Evolutionary conservation across 2,113 vertebrate species (phyloP).

Genomic region (Alethe castanea): DNA sequence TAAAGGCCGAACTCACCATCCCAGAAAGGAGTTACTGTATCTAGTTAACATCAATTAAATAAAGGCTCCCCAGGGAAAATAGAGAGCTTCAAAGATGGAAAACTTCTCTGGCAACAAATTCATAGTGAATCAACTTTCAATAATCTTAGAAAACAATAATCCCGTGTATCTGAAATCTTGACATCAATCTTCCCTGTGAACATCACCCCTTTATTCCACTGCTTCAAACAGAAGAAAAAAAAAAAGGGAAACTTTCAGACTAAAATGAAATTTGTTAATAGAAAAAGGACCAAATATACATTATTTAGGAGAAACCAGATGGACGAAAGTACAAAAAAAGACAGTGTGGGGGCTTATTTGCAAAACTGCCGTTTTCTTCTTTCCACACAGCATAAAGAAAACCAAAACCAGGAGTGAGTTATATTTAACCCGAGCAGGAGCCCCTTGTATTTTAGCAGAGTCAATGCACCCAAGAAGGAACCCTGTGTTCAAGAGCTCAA

Average conservation of each 20-base stretch:
- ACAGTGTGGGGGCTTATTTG: neutral
- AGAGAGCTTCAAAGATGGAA: neutral
- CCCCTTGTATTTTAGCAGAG: neutral
- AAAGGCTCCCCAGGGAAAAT: neutral
- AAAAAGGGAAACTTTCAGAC: neutral
- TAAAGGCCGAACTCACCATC: neutral
- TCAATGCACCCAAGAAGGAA: neutral
- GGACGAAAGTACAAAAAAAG: neutral
- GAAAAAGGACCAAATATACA: neutral
- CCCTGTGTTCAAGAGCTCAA: neutral
- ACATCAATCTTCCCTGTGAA: neutral
- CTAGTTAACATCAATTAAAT: neutral
- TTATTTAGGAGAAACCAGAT: neutral
- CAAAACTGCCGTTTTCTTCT: neutral
- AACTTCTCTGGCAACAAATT: neutral
- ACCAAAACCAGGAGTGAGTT: neutral
- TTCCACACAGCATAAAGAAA: neutral
- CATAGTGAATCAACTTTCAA: neutral
- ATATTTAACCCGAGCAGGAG: neutral
- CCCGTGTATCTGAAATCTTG: neutral
- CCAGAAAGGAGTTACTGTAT: neutral
- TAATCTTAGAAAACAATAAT: conserved; percentile 1
- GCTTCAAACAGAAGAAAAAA: neutral
- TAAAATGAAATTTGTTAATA: neutral
- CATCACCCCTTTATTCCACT: neutral